Conservation (phyloP, 1,140 invertebrate genomes). For the Atta texana region DNA sequence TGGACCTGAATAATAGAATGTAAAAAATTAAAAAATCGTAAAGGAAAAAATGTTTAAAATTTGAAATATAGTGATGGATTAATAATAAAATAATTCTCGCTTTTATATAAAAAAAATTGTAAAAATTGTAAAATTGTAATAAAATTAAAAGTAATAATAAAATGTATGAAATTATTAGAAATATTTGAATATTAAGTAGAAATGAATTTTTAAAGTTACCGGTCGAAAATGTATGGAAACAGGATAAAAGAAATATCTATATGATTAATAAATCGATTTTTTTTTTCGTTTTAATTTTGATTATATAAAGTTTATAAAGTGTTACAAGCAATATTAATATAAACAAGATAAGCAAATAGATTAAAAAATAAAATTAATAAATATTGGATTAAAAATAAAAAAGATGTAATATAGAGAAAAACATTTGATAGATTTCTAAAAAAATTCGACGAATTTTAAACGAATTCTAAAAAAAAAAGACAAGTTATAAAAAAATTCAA, state of each 20-base stretch:
- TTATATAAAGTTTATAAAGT: constrained; percentile 2
- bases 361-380: neutral
- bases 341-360: neutral
- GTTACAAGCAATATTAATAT: neutral
- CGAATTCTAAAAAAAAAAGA: neutral
- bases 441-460: no score
- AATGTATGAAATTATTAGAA: neutral
- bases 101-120: neutral
- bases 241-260: neutral
- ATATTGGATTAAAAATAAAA: neutral
- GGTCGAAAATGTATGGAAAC: neutral
- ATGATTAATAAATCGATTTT: neutral
- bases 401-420: neutral
- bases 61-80: neutral
- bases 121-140: no score
- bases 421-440: neutral
- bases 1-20: neutral
- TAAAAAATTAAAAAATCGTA: neutral
- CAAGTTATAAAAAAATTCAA: neutral
- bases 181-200: neutral
- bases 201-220: neutral
- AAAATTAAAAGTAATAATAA: neutral
- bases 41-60: neutral
- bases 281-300: constrained; percentile 1
- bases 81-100: neutral